These are phyloP conservation scores for Maccullochella peelii DNA, from an alignment of 2,113 vertebrate genomes.

Conservation along the genomic window DNA sequence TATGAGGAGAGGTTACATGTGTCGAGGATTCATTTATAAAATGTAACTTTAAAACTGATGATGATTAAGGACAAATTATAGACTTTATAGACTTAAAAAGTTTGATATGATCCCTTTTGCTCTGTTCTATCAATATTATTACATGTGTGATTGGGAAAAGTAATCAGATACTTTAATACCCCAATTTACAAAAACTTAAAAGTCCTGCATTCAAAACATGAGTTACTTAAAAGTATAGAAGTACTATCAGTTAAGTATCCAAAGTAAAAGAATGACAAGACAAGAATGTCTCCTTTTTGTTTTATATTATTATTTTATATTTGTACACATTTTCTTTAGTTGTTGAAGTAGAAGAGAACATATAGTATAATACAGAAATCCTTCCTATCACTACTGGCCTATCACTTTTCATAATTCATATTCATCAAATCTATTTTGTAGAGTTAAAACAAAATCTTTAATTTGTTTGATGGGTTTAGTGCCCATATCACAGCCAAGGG, in stretches of 20 bases:
- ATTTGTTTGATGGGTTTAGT: neutral
- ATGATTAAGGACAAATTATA: neutral
- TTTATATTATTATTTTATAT: too few relatives aligned
- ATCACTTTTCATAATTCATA: too few relatives aligned
- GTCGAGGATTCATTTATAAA: neutral
- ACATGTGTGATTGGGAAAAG: neutral
- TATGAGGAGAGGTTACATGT: neutral
- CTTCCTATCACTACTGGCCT: neutral
- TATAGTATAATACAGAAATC: neutral
- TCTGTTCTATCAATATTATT: neutral
- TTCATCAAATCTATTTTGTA: neutral
- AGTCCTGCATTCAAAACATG: neutral
- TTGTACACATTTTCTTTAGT: too few relatives aligned
- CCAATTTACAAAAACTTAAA: neutral
- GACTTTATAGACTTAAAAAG: too few relatives aligned
- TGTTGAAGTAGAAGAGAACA: too few relatives aligned
- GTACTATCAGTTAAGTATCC: too few relatives aligned
- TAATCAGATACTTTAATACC: neutral
- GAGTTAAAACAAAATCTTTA: neutral
- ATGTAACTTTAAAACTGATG: neutral
- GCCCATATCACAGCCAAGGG: neutral
- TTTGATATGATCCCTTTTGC: neutral
- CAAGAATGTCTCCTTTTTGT: too few relatives aligned
- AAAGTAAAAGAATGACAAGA: too few relatives aligned
- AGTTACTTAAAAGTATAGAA: too few relatives aligned